Evolutionary conservation across 2,888 invertebrate genomes (phyloP).

Genomic region (Lasioglossum vierecki): DNA sequence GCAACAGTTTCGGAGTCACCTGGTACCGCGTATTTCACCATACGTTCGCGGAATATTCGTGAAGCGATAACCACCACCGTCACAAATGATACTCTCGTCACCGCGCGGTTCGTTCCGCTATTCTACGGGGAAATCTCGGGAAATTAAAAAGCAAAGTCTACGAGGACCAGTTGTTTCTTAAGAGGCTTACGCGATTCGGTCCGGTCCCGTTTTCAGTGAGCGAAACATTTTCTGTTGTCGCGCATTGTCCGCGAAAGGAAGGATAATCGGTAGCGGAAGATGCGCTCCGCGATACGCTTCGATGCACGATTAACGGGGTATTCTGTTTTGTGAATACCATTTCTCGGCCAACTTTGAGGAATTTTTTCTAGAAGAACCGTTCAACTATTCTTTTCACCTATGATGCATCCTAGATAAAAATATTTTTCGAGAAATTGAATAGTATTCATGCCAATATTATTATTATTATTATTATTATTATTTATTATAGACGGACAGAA

Average conservation of each 20-base stretch:
- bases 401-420: too few species aligned
- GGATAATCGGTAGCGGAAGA: not conserved
- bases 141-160: constrained; percentile 13
- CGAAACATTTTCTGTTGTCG: constrained; percentile 10
- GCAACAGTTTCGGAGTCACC: not conserved
- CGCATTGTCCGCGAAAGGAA: constrained; percentile 1
- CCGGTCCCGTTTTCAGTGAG: not conserved
- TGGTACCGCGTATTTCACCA: not conserved
- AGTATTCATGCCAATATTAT: too few species aligned
- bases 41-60: not conserved
- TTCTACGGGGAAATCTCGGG: not conserved
- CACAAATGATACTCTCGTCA: not conserved
- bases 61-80: not conserved
- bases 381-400: not conserved
- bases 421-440: too few species aligned
- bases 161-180: constrained; percentile 39
- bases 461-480: too few species aligned
- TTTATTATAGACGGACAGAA: too few species aligned
- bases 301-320: not conserved
- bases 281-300: too few species aligned
- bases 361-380: not conserved
- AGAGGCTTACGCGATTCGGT: constrained; percentile 42
- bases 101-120: not conserved
- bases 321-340: not conserved
- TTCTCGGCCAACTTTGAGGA: not conserved